Conservation (phyloP, 2,888 invertebrate species). For the Tetragonisca angustula region DNA sequence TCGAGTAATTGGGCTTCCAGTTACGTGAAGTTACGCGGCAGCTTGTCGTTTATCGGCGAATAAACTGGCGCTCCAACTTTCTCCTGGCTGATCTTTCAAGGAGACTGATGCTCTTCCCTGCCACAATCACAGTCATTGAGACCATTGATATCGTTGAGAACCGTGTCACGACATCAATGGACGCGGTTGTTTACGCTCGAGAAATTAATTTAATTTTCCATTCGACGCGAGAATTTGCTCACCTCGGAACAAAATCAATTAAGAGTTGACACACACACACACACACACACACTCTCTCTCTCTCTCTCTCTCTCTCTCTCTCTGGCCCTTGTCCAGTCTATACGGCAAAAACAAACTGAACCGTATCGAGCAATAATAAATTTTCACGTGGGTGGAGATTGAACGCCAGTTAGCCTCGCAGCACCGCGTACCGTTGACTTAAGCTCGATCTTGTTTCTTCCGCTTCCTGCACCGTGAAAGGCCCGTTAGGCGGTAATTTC, state of each 20-base stretch:
- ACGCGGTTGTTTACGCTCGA: neutral
- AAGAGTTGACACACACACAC: too few species aligned
- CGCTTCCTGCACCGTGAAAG: conserved; percentile 1
- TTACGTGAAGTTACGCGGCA: neutral
- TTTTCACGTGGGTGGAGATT: conserved; percentile 33
- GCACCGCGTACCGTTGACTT: conserved; percentile 5
- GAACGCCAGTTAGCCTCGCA: neutral
- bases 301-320: too few species aligned
- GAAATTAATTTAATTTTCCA: neutral
- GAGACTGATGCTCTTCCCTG: neutral
- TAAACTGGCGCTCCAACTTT: neutral
- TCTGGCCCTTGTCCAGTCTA: neutral
- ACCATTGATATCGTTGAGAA: neutral
- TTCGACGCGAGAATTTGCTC: neutral
- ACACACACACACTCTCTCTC: too few species aligned
- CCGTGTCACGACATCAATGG: neutral
- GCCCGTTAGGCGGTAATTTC: conserved; percentile 42
- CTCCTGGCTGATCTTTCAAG: neutral
- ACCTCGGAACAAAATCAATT: too few species aligned
- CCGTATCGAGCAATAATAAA: conserved; percentile 24
- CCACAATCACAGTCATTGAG: neutral
- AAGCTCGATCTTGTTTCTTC: conserved; percentile 24
- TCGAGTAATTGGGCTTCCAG: conserved; percentile 2
- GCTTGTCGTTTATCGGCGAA: neutral
- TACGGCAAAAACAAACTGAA: conserved; percentile 7